Base-by-base conservation (phyloP, 2,888 invertebrate genomes). In the Dastarcus helophoroides region DNA sequence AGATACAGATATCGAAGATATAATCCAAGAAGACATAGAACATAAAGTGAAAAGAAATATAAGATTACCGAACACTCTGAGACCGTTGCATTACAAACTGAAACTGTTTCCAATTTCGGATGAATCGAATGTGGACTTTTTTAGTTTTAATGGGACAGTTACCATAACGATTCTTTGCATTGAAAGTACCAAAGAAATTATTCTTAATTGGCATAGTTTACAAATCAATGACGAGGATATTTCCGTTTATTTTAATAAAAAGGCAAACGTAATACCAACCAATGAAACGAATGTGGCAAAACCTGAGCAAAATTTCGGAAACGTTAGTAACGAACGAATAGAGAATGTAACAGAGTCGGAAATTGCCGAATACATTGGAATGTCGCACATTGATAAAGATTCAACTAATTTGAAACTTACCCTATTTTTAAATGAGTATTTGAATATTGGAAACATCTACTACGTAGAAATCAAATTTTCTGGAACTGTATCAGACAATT, bases 401-500 rank as follows among this genome's bases (percentile, higher is more conserved):
- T n/a, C n/a, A n/a, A n/a, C n/a, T n/a, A n/a, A n/a, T n/a, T n/a
- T n/a, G n/a, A n/a, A n/a, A n/a, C n/a, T n/a, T n/a, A n/a, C n/a
- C n/a, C n/a, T n/a, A n/a, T n/a, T n/a, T n/a, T n/a, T 55, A 22
- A 64, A 56, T 10, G 53, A 65, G 3, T 41, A 59, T 0, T 52
- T 74, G 13, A 60, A 63, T 42, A 51, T 62, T 3, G 54, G 62
- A 16, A 60, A 65, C 6, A 68, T 68, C 46, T 76, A 76, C 37
- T 68, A 64, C 1, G 48, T 76, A 13, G 63, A 69, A 42, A 48
- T 76, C 7, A 61, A 67, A 2, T 75, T 70, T 46, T 50, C 54
- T 7, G 75, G 74, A 7, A 52, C 47, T 11, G 68, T 76, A 13
- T 67, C 68, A n/a, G 69, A 76, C 45, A 64, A 72, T 2, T 55